A percentile compares a stretch with the other conserved stretches of the same genome.
Conservation (phyloP, 2,888 invertebrate species). For the Euclidia mi region DNA sequence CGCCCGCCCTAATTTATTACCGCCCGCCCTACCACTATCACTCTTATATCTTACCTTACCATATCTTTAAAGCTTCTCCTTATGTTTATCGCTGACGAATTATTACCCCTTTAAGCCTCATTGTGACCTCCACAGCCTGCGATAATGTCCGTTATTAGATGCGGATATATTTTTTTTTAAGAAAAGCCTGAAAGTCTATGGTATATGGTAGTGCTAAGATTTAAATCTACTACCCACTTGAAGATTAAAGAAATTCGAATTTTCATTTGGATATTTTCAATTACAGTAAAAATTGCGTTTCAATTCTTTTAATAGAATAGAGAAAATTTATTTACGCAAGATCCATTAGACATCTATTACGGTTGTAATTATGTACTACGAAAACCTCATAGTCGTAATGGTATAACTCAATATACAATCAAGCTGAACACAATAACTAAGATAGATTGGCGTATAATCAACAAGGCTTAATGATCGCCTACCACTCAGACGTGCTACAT, state of each 20-base stretch:
- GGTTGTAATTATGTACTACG: background rate
- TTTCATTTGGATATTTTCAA: too few relatives aligned
- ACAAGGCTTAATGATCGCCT: slow-evolving; percentile 5
- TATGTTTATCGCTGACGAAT: slow-evolving; percentile 52
- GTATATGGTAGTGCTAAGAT: too few relatives aligned
- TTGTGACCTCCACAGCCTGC: background rate
- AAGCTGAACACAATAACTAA: slow-evolving; percentile 4
- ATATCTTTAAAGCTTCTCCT: slow-evolving; percentile 64
- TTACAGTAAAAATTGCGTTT: too few relatives aligned
- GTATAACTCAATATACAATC: slow-evolving; percentile 6
- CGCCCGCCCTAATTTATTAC: slow-evolving; percentile 81
- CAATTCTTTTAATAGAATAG: too few relatives aligned
- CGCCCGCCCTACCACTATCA: slow-evolving; percentile 77
- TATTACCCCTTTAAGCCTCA: slow-evolving; percentile 13
- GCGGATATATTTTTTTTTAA: too few relatives aligned
- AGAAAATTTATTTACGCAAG: too few relatives aligned
- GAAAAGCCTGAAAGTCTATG: too few relatives aligned
- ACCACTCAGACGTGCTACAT: slow-evolving; percentile 26
- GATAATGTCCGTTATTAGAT: background rate
- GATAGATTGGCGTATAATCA: slow-evolving; percentile 10
- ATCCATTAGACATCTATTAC: background rate
- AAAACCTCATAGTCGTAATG: background rate
- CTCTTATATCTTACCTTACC: slow-evolving; percentile 76
- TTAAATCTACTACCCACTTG: too few relatives aligned
- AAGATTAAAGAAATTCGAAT: too few relatives aligned